Evolutionary conservation across 1,140 invertebrate genomes (phyloP).

Genomic region (Coenobita brevimanus): DNA sequence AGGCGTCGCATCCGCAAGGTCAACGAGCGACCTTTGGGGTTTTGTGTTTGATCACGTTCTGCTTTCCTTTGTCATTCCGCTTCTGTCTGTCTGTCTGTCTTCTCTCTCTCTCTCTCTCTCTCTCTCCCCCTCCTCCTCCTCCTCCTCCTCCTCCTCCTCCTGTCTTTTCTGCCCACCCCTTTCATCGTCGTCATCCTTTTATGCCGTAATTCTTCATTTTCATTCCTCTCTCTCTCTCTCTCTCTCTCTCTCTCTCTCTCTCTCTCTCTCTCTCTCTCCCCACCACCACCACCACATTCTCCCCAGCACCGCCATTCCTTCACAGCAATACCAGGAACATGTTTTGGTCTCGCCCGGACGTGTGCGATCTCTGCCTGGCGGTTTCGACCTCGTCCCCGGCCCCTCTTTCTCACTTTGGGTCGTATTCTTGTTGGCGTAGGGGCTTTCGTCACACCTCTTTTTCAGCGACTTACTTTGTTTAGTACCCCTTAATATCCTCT

Average conservation of each 20-base stretch:
- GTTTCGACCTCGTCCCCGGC: too few species aligned
- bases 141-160: neutral
- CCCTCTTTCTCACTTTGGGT: too few species aligned
- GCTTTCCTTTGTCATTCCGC: neutral
- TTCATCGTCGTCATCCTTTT: neutral
- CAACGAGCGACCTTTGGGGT: too few species aligned
- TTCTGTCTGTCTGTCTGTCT: neutral
- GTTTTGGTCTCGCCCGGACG: too few species aligned
- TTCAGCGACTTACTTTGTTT: too few species aligned
- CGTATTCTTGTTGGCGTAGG: too few species aligned
- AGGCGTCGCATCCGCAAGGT: too few species aligned
- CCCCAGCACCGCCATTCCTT: neutral
- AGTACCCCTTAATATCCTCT: too few species aligned
- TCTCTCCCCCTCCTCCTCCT: conserved; percentile 39
- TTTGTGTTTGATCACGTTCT: too few species aligned
- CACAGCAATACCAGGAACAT: too few species aligned
- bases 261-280: conserved; percentile 9
- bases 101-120: conserved; percentile 44
- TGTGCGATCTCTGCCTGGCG: too few species aligned
- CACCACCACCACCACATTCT: neutral
- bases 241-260: conserved; percentile 8
- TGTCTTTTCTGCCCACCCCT: neutral
- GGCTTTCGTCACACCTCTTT: too few species aligned
- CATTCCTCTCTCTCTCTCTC: neutral
- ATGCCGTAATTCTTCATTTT: neutral